Evolutionary conservation across 2,888 invertebrate genomes (phyloP), one percentile per base, ranked within the genome.

Genomic region (Thecocarcelia acutangulata): DNA sequence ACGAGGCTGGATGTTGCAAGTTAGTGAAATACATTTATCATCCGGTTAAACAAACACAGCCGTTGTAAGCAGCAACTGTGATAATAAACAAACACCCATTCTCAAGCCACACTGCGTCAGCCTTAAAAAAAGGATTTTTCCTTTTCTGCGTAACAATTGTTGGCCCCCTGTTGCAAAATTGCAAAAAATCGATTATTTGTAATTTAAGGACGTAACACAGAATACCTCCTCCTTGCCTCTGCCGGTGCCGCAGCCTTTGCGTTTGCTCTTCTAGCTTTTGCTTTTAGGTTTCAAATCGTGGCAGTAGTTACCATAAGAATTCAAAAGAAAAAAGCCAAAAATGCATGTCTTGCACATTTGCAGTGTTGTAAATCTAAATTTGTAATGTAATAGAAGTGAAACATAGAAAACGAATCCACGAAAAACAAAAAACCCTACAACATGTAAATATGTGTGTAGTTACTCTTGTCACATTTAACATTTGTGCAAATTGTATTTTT

Each of bases 181-280:
- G 75, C 50, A 77, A 73, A 56, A 50, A 81, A 85, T 84, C 84
- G 85, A 85, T 85, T 84, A 83, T 83, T 42, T 87, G 89, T 87
- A 88, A 88, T 87, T 88, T 87, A 87, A 89, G 90, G 89, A 89
- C 88, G 88, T 89, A 89, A 87, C 88, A 86, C 85, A 86, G 84
- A 85, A 84, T 84, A 85, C 79, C 74, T 78, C 66, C 63, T 52
- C 42, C 46, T 37, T 24, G 11, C 19, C 46, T 2, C 17, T 37
- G 13, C 37, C n/a, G n/a, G n/a, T n/a, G n/a, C n/a, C n/a, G n/a
- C n/a, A n/a, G n/a, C n/a, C n/a, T 54, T 37, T 24, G 11, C 19
- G 46, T 2, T 28, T 37, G 13, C 37, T 42, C 24, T 33, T 33
- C 33, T 33, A 1, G 8, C 33, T 33, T 9, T 8, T 33, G 33